Conservation (phyloP, 2,113 vertebrate genomes). For the Anguilla rostrata region DNA sequence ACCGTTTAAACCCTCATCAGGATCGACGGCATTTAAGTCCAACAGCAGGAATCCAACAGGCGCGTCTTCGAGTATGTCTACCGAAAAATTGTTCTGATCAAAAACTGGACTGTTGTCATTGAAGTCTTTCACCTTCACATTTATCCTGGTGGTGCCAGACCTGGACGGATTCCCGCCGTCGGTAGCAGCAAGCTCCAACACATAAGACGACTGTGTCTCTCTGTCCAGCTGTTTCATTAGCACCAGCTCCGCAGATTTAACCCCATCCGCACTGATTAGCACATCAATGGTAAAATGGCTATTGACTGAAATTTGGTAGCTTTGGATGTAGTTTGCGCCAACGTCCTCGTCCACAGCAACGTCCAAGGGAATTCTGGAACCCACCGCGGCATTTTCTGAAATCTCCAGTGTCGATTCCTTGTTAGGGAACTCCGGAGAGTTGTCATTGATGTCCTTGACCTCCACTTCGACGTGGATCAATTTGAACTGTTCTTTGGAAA, state of each 20-base stretch:
- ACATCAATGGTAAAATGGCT: constrained; percentile 89
- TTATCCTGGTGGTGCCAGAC: constrained; percentile 81
- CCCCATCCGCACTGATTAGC: constrained; percentile 87
- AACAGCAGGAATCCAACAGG: constrained; percentile 79
- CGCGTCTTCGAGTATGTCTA: constrained; percentile 86
- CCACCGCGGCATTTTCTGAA: constrained; percentile 82
- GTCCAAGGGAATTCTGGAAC: constrained; percentile 84
- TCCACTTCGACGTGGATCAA: constrained; percentile 93
- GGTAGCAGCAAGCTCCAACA: constrained; percentile 83
- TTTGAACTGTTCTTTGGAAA: constrained; percentile 86
- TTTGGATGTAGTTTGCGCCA: constrained; percentile 88
- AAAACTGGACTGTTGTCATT: constrained; percentile 94
- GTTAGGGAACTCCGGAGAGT: constrained; percentile 85
- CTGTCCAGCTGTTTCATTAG: constrained; percentile 90
- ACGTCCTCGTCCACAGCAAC: constrained; percentile 86
- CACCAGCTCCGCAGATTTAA: constrained; percentile 90
- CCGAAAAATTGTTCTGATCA: constrained; percentile 78
- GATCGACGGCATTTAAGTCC: constrained; percentile 80
- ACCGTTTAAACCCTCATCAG: constrained; percentile 87
- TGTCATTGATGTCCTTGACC: constrained; percentile 92
- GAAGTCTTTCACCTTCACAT: constrained; percentile 84
- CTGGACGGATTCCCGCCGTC: constrained; percentile 82
- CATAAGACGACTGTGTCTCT: constrained; percentile 81
- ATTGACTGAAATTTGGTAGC: constrained; percentile 87
- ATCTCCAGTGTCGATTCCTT: constrained; percentile 81